Percentiles rank a stretch among this genome's conserved stretches.
Evolutionary conservation across 2,888 invertebrate species (phyloP).

Genomic region (Yponomeuta cagnagella): DNA sequence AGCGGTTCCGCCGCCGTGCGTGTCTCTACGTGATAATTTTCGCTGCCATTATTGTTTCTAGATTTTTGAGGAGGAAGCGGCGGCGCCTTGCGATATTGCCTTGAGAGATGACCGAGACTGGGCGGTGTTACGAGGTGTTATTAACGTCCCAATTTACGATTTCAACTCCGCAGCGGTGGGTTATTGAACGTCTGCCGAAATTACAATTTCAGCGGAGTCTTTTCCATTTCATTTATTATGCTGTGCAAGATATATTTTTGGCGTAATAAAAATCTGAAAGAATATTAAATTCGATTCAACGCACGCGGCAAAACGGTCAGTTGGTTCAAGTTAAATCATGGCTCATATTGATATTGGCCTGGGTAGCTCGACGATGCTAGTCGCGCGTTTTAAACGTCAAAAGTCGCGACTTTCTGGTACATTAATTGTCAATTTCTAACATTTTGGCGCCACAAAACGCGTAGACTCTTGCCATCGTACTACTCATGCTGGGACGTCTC

Average conservation of each 20-base stretch:
- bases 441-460: too few relatives aligned
- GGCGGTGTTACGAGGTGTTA: neutral
- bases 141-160: neutral
- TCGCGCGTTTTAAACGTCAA: too few relatives aligned
- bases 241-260: neutral
- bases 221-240: neutral
- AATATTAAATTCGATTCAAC: neutral
- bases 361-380: neutral
- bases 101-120: neutral
- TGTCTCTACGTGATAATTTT: constrained; percentile 6
- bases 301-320: neutral
- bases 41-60: constrained; percentile 5
- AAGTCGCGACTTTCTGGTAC: too few relatives aligned
- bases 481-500: too few relatives aligned
- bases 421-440: too few relatives aligned
- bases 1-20: constrained; percentile 8
- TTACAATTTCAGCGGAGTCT: neutral
- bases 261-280: neutral
- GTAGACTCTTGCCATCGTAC: too few relatives aligned
- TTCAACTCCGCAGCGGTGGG: neutral
- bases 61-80: neutral
- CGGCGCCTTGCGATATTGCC: neutral
- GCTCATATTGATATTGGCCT: neutral
- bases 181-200: neutral
- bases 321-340: neutral